Base-by-base conservation (phyloP, 2,797 vertebrate species). In the Clarias platycephalus region DNA sequence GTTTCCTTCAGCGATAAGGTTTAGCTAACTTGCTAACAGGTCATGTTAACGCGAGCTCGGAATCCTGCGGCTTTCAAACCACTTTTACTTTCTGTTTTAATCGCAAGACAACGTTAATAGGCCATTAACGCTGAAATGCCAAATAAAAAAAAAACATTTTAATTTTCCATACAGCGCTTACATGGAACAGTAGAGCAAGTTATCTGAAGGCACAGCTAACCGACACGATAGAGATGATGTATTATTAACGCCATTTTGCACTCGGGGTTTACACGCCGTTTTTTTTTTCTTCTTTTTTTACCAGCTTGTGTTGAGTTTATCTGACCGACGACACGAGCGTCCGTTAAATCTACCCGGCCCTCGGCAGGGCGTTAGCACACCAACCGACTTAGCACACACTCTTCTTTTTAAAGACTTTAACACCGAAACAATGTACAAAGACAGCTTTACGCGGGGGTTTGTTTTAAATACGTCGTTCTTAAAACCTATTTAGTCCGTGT, bases 21-120 rank as follows among this genome's bases (percentile, higher is more conserved):
- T 85, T 20, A 80, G 34, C 13, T 62, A 79, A 31, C 15, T 79
- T 64, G 24, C 31, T 37, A 70, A 68, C 49, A n/a, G 44, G 22
- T 68, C 18, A 55, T 28, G 20, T 55, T 8, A 60, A 40, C 57
- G 10, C 57, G 31, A 60, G 49, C 72, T 20, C 26, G 18, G 53
- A 57, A 55, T 31, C 67, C 20, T 68, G 68, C 26, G 37, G 5
- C 20, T 70, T 68, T 37, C 5, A 22, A 9, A 22, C 64, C 26
- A 66, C 15, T 16, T 28, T 6, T 67, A 15, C 1, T 16, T 28
- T 44, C 40, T 16, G 13, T 68, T 68, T 44, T 71, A 26, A 7
- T 16, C 40, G 13, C 44, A 49, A 16, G 40, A n/a, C 5, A 53
- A 18, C 71, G n/a, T 16, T 53, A 6, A n/a, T n/a, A 16, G 16